Evolutionary conservation across 2,797 vertebrate species (phyloP).

Genomic region (Acanthis flammea): DNA sequence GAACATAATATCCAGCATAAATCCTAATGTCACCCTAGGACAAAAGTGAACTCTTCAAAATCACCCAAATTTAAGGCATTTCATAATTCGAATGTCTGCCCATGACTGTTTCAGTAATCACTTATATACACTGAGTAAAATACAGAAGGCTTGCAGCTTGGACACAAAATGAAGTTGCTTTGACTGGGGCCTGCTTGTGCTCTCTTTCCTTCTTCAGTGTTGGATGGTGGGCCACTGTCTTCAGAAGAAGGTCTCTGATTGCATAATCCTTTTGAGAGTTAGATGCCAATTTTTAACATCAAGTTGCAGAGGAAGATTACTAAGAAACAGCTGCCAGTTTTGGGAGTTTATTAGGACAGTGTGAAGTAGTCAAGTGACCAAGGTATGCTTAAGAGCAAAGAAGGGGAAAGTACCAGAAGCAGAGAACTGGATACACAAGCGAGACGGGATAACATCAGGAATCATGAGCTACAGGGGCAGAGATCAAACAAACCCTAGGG

Average conservation of each 20-base stretch:
- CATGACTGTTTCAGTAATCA: not conserved
- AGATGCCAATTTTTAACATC: not conserved
- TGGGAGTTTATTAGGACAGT: not conserved
- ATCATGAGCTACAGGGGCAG: constrained; percentile 5
- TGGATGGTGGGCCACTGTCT: not conserved
- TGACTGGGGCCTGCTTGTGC: not conserved
- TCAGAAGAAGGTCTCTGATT: not conserved
- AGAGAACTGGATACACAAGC: constrained; percentile 40
- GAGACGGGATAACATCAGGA: not conserved
- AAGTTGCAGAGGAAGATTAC: not conserved
- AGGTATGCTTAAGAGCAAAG: not conserved
- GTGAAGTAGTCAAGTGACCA: not conserved
- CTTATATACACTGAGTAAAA: not conserved
- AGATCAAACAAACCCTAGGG: constrained; percentile 19
- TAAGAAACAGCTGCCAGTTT: not conserved
- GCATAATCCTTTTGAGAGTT: not conserved
- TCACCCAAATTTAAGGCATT: not conserved
- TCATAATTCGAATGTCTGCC: not conserved
- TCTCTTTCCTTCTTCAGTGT: not conserved
- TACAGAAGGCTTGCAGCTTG: not conserved
- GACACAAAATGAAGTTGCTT: not conserved
- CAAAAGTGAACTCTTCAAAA: not conserved
- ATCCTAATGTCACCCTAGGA: too few species aligned
- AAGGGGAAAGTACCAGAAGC: not conserved
- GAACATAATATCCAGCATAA: too few species aligned